A percentile compares a stretch with the other conserved stretches of the same genome.
phyloP scores from a whole-genome alignment of 2,797 vertebrate species.

The Emys orbicularis region DNA sequence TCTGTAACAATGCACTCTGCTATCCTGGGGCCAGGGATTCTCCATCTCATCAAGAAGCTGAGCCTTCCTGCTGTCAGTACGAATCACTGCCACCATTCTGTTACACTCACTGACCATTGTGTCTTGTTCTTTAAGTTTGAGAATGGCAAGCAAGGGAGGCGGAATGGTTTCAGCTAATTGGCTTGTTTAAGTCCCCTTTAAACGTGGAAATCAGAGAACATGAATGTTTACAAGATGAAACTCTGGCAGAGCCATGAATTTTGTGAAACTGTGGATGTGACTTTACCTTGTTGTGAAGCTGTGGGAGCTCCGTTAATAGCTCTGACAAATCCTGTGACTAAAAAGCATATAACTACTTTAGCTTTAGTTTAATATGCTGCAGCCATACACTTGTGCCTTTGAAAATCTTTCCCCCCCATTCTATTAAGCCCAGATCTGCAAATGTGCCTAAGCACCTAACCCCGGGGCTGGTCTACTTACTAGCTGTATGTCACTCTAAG shows the following conservation, averaged over 20 bases:
- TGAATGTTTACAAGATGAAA: not conserved
- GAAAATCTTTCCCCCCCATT: not conserved
- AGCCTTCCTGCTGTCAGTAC: not conserved
- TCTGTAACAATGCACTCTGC: not conserved
- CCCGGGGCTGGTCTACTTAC: no score
- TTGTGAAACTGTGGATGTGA: constrained; percentile 54
- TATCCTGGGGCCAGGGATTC: constrained; percentile 4
- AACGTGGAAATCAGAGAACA: constrained; percentile 47
- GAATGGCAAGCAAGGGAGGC: constrained; percentile 41
- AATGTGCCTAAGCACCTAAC: not conserved
- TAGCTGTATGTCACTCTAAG: no score
- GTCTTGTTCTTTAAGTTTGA: constrained; percentile 34
- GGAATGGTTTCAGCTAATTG: constrained; percentile 43
- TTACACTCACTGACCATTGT: not conserved
- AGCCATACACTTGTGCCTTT: not conserved
- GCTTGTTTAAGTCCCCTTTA: constrained; percentile 61
- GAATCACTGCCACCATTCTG: constrained; percentile 41
- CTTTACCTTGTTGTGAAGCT: constrained; percentile 45
- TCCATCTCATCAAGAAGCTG: not conserved
- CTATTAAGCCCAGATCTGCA: not conserved
- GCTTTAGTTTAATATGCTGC: constrained; percentile 19
- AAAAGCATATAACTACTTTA: constrained; percentile 24
- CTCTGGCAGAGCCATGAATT: constrained; percentile 1
- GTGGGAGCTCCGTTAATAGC: constrained; percentile 25
- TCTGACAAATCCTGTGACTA: constrained; percentile 46